phyloP scores from a whole-genome alignment of 1,140 invertebrate species.

The Helicoverpa armigera region DNA sequence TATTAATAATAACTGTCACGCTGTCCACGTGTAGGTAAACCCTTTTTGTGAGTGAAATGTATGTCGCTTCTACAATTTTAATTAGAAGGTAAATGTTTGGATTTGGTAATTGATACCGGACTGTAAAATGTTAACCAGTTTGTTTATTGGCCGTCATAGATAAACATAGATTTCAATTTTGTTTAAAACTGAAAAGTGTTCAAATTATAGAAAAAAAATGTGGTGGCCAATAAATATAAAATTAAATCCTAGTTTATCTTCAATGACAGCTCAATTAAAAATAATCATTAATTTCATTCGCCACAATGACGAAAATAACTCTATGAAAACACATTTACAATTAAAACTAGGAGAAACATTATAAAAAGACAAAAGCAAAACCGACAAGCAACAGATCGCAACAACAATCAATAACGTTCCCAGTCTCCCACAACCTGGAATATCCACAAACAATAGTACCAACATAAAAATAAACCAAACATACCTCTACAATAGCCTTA shows the following conservation, averaged over 20 bases:
- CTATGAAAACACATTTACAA: too few relatives aligned
- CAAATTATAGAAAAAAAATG: too few relatives aligned
- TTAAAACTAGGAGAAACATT: background rate
- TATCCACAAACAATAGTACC: conserved; percentile 8
- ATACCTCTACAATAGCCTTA: conserved; percentile 83
- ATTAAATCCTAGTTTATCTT: too few relatives aligned
- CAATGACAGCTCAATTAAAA: too few relatives aligned
- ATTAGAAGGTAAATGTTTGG: conserved; percentile 2
- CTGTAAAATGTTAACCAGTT: too few relatives aligned
- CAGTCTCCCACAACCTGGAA: background rate
- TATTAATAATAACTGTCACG: conserved; percentile 18
- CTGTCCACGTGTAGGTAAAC: conserved; percentile 4
- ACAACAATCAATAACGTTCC: conserved; percentile 15
- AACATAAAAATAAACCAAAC: conserved; percentile 33
- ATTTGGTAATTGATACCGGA: background rate
- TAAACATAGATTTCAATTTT: too few relatives aligned
- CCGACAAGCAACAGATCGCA: background rate
- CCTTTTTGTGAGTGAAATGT: conserved; percentile 12
- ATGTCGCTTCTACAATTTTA: background rate
- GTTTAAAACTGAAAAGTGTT: too few relatives aligned
- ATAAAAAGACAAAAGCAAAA: background rate
- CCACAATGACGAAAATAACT: too few relatives aligned
- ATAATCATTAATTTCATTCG: too few relatives aligned
- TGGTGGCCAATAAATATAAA: too few relatives aligned
- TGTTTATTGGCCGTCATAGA: too few relatives aligned